Evolutionary conservation across 1,140 invertebrate genomes (phyloP).

Genomic region (Megathymus violae): DNA sequence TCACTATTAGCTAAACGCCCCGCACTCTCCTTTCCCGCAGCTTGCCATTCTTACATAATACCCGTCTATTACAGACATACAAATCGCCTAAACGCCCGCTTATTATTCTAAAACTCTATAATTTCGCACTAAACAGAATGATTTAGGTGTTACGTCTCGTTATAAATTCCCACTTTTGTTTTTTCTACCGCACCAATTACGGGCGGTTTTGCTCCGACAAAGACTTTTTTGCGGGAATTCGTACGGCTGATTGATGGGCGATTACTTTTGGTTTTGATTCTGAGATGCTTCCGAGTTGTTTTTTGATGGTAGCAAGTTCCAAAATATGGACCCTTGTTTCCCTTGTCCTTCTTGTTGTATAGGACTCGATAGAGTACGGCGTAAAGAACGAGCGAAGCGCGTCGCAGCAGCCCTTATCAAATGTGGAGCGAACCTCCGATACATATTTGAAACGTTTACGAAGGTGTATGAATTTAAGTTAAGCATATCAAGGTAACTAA

Average conservation of each 20-base stretch:
- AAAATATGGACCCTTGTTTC: no score
- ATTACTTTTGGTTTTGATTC: constrained; percentile 74
- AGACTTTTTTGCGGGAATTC: constrained; percentile 65
- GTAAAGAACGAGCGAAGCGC: no score
- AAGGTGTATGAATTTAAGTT: no score
- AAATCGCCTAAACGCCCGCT: constrained; percentile 74
- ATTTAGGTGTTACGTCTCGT: constrained; percentile 76
- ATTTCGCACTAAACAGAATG: constrained; percentile 80
- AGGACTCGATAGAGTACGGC: no score
- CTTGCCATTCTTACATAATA: constrained; percentile 69
- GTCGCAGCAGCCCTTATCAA: no score
- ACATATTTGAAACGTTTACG: no score
- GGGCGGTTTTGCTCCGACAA: constrained; percentile 63
- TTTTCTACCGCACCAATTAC: constrained; percentile 74
- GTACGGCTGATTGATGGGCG: constrained; percentile 75
- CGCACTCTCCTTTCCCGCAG: constrained; percentile 61
- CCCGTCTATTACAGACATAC: constrained; percentile 63
- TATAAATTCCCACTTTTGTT: constrained; percentile 80
- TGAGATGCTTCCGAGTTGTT: constrained; percentile 71
- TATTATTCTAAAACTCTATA: constrained; percentile 69
- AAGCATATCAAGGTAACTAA: no score
- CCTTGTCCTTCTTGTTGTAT: no score
- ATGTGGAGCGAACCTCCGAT: no score
- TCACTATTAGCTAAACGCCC: constrained; percentile 69
- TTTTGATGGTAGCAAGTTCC: no score